Percentiles rank a stretch among this genome's conserved stretches.
phyloP scores from a whole-genome alignment of 2,888 invertebrate species.

The Cabera pusaria region DNA sequence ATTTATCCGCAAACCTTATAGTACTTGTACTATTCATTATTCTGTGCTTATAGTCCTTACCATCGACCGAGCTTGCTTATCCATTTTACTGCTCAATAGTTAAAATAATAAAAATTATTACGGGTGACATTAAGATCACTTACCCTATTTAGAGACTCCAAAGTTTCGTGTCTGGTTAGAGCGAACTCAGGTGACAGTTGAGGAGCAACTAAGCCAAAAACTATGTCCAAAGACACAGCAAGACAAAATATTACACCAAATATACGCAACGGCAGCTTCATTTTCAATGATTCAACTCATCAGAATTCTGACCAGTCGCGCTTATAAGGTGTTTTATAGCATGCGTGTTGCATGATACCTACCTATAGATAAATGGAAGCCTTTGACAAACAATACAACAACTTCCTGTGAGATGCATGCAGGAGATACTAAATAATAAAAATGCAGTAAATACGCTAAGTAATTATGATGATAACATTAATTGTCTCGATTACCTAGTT shows the following conservation, averaged over 20 bases:
- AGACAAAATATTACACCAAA: conserved; percentile 49
- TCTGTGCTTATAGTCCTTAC: too few relatives aligned
- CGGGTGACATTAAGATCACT: too few relatives aligned
- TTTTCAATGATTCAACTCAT: conserved; percentile 47
- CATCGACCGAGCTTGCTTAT: too few relatives aligned
- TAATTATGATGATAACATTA: conserved; percentile 51
- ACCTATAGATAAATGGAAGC: conserved; percentile 46
- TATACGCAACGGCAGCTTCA: conserved; percentile 63
- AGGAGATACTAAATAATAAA: conserved; percentile 61
- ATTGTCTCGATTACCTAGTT: conserved; percentile 32
- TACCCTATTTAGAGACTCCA: conserved; percentile 20
- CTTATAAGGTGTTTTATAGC: conserved; percentile 49
- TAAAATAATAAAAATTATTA: too few relatives aligned
- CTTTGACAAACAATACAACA: conserved; percentile 70
- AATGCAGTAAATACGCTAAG: conserved; percentile 39
- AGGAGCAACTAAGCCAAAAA: conserved; percentile 34
- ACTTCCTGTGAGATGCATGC: conserved; percentile 66
- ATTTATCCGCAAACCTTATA: too few relatives aligned
- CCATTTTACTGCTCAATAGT: too few relatives aligned
- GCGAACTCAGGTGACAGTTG: conserved; percentile 23
- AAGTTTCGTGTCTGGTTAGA: too few relatives aligned
- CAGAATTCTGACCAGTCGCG: conserved; percentile 30
- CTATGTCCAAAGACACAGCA: conserved; percentile 33
- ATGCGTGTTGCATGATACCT: conserved; percentile 48
- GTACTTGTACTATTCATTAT: too few relatives aligned